These are phyloP conservation scores for Centropus bengalensis DNA, from an alignment of 2,113 vertebrate genomes.

Conservation along the genomic window DNA sequence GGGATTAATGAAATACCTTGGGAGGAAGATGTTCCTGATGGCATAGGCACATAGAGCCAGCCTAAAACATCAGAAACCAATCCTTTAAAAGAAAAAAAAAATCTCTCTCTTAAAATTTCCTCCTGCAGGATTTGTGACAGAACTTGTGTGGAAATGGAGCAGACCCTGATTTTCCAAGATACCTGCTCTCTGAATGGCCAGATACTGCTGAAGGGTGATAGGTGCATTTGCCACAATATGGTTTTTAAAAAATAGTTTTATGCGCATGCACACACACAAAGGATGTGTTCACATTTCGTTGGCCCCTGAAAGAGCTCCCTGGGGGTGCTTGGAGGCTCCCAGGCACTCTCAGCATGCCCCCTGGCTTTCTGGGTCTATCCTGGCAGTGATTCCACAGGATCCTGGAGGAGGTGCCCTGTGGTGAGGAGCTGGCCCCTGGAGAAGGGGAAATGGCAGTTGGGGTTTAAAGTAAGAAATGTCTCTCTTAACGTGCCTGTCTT, in stretches of 20 bases:
- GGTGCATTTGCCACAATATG: neutral
- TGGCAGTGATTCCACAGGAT: too few relatives aligned
- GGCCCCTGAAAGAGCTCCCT: neutral
- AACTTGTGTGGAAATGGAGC: neutral
- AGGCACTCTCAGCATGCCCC: neutral
- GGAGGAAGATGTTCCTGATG: neutral
- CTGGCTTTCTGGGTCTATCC: neutral
- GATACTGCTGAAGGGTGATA: fast-evolving
- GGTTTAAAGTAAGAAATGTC: neutral
- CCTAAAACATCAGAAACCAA: neutral
- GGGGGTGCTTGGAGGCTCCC: fast-evolving
- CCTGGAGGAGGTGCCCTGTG: neutral
- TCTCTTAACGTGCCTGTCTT: neutral
- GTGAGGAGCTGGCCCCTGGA: fast-evolving
- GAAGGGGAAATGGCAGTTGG: neutral
- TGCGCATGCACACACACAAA: neutral
- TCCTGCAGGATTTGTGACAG: neutral
- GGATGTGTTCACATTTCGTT: fast-evolving
- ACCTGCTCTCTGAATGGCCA: neutral
- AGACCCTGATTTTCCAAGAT: neutral
- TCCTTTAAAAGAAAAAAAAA: neutral
- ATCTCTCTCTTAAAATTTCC: neutral
- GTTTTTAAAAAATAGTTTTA: neutral
- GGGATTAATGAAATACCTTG: neutral
- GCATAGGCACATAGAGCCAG: neutral